Conservation (phyloP, 2,113 vertebrate genomes). For the Mellivora capensis region DNA sequence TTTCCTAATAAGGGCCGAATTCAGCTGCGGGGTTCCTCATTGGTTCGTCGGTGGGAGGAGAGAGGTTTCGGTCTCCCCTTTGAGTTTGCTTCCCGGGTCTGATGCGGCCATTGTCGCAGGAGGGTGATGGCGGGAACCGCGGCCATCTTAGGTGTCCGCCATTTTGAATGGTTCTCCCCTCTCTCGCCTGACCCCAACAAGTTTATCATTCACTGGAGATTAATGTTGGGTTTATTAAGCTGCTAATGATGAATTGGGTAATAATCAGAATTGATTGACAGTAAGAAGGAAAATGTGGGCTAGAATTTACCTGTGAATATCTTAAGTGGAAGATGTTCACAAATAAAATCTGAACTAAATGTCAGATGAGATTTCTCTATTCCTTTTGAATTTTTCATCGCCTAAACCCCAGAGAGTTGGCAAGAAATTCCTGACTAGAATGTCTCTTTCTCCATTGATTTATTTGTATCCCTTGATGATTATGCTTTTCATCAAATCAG, state of each 20-base stretch:
- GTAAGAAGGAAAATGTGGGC: not conserved
- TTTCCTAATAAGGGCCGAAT: too few species aligned
- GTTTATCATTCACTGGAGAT: constrained; percentile 14
- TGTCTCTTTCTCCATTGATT: constrained; percentile 1
- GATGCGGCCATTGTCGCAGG: too few species aligned
- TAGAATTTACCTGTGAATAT: constrained; percentile 47
- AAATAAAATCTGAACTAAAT: constrained; percentile 52
- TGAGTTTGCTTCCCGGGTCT: too few species aligned
- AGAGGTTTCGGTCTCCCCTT: too few species aligned
- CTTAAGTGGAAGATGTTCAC: constrained; percentile 32
- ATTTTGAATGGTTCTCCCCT: too few species aligned
- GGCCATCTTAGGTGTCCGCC: too few species aligned
- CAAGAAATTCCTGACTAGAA: constrained; percentile 21
- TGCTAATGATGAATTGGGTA: constrained; percentile 42
- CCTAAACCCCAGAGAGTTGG: not conserved
- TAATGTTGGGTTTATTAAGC: constrained; percentile 16
- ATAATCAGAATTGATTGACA: constrained; percentile 45
- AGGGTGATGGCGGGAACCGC: too few species aligned
- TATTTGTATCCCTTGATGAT: constrained; percentile 23
- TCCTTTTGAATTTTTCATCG: constrained; percentile 38
- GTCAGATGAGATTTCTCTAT: constrained; percentile 48
- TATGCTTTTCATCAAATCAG: not conserved
- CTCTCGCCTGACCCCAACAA: too few species aligned
- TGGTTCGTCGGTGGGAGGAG: too few species aligned
- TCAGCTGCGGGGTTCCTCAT: too few species aligned